Evolutionary conservation across 1,140 invertebrate species (phyloP), one percentile per base, ranked within the genome.

Genomic region (Zaprionus inermis): DNA sequence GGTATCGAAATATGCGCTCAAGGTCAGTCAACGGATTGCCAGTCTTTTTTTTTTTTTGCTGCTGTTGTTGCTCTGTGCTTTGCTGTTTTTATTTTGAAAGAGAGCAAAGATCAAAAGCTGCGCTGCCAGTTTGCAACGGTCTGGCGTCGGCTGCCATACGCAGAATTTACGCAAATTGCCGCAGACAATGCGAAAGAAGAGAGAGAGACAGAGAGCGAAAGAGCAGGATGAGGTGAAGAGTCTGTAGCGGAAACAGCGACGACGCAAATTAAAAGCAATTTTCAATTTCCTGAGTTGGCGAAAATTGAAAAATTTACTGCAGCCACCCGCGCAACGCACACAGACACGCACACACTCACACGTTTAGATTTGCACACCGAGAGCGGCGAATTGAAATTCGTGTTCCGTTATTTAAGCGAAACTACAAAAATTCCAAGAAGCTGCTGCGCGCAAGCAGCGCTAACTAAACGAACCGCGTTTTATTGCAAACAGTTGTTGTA

Each of bases 21-120:
- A 90, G 85, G 85, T 90, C 85, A 88, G 85, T 90, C 85, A 90
- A 90, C 85, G 85, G 85, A 85, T 90, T 90, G 76, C 32, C 79
- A 72, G 73, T 70, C 59, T 81, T 74, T 54, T 74, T 69, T 70
- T 73, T 44, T 75, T 70, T n/a, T n/a, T n/a, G n/a, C n/a, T 28
- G 24, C 24, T 28, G n/a, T 60, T 82, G 64, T 22, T 84, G 59
- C 51, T 58, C 51, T 68, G 16, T 52, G 18, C 6, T n/a, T 52
- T 55, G 28, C 44, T 61, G 28, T 44, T 60, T 60, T 73, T 41
- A 34, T 70, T 63, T 61, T 61, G 51, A 41, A 71, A 70, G 81
- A 65, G 46, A 76, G 68, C 64, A 72, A 34, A 79, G 66, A 82
- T 76, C 69, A 78, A 79, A 78, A 73, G 67, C 36, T 61, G 59